Base-by-base conservation (phyloP, 1,140 invertebrate genomes). In the Caenorhabditis latens region DNA sequence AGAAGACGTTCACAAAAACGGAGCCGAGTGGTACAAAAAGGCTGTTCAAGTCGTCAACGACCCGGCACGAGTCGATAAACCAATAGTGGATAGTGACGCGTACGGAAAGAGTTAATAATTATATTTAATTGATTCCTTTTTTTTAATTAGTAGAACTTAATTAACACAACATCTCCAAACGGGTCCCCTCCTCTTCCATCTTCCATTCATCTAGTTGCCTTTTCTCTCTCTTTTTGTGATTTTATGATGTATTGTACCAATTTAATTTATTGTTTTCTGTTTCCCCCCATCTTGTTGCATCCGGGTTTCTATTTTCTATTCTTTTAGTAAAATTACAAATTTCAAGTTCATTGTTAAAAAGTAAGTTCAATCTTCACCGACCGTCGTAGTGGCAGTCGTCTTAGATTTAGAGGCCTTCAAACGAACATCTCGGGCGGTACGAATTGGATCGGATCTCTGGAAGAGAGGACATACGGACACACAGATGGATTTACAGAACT, bases 1-100 rank as follows among this genome's bases (percentile, higher is more conserved):
- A 24, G 90, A 93, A 71, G 90, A 93, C 71, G 92, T 94, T 19
- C 90, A 93, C 85, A 88, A 93, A 65, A 94, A 94, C 88, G 86
- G 90, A 16, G 90, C 93, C 11, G 91, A 93, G 84, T 94, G 94
- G 94, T 91, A 92, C 82, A 89, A 89, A 24, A 92, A 92, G 85
- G 93, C 93, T 21, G 84, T 91, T 43, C 89, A 93, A 65, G 88
- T 93, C 14, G 86, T 90, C 65, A 88, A 89, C 79, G 86, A 93
- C 67, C 88, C 92, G 55, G 90, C 90, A n/a, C 55, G 87, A 21
- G 89, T 90, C 14, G 90, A 89, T 42, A 87, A 86, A 53, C 89
- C 89, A 21, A 50, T 79, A 43, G 71, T 79, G 32, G 71, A 79
- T 50, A 79, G 46, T 32, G 71, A 79, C 13, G 71, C 46, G 5